These are phyloP conservation scores for Mythimna ferrago DNA, from an alignment of 2,888 invertebrate species.

Conservation along the genomic window DNA sequence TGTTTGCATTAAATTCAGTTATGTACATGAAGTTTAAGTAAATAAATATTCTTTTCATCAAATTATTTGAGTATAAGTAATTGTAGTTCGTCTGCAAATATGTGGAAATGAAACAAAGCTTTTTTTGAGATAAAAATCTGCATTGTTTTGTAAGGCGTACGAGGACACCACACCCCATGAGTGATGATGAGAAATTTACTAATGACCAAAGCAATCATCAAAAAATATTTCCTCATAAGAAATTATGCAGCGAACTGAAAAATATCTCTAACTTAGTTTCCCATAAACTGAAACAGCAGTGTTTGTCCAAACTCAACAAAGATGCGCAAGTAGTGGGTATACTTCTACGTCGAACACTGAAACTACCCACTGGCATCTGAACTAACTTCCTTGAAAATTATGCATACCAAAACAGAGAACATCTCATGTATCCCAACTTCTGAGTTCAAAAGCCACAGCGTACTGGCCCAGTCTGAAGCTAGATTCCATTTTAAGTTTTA, in stretches of 20 bases:
- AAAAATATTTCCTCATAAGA: not conserved
- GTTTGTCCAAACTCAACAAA: slow-evolving; percentile 26
- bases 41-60: no score
- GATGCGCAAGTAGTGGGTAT: slow-evolving; percentile 30
- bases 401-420: slow-evolving; percentile 54
- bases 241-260: slow-evolving; percentile 1
- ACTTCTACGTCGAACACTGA: slow-evolving; percentile 2
- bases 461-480: slow-evolving; percentile 23
- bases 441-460: slow-evolving; percentile 34
- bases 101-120: no score
- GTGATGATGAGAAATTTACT: no score
- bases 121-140: no score
- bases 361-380: slow-evolving; percentile 44
- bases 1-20: no score
- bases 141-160: no score
- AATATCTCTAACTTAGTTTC: slow-evolving; percentile 17
- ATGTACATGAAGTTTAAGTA: no score
- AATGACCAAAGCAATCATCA: no score
- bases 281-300: slow-evolving; percentile 24
- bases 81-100: no score
- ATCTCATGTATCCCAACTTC: slow-evolving; percentile 47
- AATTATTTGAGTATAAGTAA: no score
- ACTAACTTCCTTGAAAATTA: slow-evolving; percentile 51
- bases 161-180: no score
- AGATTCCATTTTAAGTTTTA: slow-evolving; percentile 32